Evolutionary conservation across 1,140 invertebrate genomes (phyloP).

Genomic region (Achatina immaculata): DNA sequence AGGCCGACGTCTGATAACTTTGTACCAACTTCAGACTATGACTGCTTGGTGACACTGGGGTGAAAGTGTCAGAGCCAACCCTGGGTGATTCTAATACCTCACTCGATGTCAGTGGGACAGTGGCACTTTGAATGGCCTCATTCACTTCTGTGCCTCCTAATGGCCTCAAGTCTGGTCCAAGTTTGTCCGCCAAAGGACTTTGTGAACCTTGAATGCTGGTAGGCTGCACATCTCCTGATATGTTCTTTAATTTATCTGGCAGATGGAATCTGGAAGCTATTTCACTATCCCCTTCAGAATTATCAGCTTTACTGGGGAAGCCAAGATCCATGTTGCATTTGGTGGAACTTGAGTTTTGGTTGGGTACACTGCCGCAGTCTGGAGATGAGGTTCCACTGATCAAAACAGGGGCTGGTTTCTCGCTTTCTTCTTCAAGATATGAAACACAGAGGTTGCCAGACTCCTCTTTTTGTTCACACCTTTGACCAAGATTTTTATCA

Average conservation of each 20-base stretch:
- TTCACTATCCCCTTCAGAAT: constrained; percentile 11
- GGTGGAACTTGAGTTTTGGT: too few species aligned
- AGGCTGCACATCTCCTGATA: neutral
- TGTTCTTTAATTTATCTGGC: neutral
- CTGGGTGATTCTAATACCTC: too few species aligned
- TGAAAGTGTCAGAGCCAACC: neutral
- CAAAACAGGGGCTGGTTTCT: neutral
- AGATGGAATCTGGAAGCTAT: too few species aligned
- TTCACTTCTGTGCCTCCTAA: neutral
- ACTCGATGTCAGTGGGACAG: neutral
- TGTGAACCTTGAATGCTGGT: neutral
- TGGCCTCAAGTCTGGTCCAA: too few species aligned
- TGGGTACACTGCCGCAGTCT: neutral
- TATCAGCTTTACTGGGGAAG: neutral
- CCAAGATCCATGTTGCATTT: too few species aligned
- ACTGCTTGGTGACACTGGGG: neutral
- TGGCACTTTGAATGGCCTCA: neutral
- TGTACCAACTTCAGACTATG: too few species aligned
- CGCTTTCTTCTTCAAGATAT: too few species aligned
- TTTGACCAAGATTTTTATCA: neutral
- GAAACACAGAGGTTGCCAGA: too few species aligned
- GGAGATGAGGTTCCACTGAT: neutral
- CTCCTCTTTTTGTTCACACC: too few species aligned
- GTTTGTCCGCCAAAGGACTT: too few species aligned
- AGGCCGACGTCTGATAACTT: too few species aligned